Conservation (phyloP, 2,797 vertebrate species). For the Siniperca scherzeri region DNA sequence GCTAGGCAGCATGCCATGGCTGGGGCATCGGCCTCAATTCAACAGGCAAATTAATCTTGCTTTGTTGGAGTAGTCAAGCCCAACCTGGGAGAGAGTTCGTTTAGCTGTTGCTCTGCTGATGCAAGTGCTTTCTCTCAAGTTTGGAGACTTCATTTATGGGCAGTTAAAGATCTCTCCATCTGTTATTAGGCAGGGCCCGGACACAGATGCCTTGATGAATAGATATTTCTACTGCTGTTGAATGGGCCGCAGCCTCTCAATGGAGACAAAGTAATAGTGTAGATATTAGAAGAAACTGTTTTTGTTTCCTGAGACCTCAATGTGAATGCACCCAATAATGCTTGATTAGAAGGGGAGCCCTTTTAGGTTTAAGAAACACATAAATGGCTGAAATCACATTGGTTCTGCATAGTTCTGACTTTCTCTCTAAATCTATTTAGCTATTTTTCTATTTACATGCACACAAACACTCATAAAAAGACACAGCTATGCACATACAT, state of each 20-base stretch:
- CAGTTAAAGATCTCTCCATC: constrained; percentile 85
- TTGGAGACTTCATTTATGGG: constrained; percentile 82
- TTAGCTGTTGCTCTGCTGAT: constrained; percentile 82
- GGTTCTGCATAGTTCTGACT: constrained; percentile 6
- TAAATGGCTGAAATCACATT: constrained; percentile 31
- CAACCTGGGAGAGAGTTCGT: constrained; percentile 76
- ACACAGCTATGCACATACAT: background rate
- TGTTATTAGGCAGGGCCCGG: constrained; percentile 72
- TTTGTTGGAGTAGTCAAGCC: constrained; percentile 86
- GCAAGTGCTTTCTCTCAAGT: constrained; percentile 83
- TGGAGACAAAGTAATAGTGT: constrained; percentile 78
- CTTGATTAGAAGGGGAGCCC: constrained; percentile 62
- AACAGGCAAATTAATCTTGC: constrained; percentile 89
- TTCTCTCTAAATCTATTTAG: constrained; percentile 43
- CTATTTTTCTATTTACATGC: constrained; percentile 37
- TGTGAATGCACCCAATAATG: constrained; percentile 69
- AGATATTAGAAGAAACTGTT: constrained; percentile 75
- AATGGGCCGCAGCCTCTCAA: constrained; percentile 64
- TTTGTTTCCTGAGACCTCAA: constrained; percentile 72
- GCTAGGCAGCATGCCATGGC: constrained; percentile 76
- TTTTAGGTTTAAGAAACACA: constrained; percentile 35
- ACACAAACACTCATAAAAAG: constrained; percentile 35
- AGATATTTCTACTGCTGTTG: constrained; percentile 78
- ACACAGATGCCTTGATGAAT: constrained; percentile 80
- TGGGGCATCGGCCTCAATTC: constrained; percentile 79